phyloP scores from a whole-genome alignment of 1,140 invertebrate species.

The Bilobella aurantiaca region DNA sequence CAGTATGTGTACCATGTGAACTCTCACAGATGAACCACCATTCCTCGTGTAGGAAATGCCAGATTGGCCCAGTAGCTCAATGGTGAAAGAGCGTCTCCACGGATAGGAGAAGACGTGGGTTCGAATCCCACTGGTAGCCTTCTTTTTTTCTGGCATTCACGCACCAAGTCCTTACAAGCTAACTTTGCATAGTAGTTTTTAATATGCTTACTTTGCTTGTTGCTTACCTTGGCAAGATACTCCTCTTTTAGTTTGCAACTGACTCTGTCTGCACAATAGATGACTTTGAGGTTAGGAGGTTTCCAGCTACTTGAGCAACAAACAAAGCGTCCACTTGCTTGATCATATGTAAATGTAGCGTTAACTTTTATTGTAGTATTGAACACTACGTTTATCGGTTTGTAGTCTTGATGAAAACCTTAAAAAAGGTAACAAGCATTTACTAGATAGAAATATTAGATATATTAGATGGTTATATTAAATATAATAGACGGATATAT shows the following conservation, averaged over 20 bases:
- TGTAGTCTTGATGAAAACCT: background rate
- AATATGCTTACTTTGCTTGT: too few relatives aligned
- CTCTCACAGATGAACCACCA: too few relatives aligned
- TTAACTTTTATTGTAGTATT: background rate
- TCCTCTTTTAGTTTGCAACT: constrained; percentile 10
- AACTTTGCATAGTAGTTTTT: too few relatives aligned
- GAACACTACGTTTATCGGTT: constrained; percentile 1
- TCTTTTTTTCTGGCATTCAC: too few relatives aligned
- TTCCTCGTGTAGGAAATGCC: too few relatives aligned
- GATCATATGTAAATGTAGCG: constrained; percentile 11
- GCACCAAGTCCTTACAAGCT: too few relatives aligned
- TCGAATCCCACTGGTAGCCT: too few relatives aligned
- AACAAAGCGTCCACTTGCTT: background rate
- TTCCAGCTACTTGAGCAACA: constrained; percentile 15
- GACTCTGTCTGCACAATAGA: constrained; percentile 4
- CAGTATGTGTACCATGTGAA: too few relatives aligned
- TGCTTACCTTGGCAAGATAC: constrained; percentile 16
- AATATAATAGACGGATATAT: too few relatives aligned
- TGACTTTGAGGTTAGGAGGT: constrained; percentile 11
- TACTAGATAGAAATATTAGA: background rate
- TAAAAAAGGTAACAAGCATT: background rate
- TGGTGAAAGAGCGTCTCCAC: too few relatives aligned
- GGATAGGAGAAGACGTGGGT: too few relatives aligned
- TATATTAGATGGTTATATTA: constrained; percentile 3
- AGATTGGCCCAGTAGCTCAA: too few relatives aligned